Evolutionary conservation across 2,113 vertebrate species (phyloP), one percentile per base, ranked within the genome.

Genomic region (Progne subis): DNA sequence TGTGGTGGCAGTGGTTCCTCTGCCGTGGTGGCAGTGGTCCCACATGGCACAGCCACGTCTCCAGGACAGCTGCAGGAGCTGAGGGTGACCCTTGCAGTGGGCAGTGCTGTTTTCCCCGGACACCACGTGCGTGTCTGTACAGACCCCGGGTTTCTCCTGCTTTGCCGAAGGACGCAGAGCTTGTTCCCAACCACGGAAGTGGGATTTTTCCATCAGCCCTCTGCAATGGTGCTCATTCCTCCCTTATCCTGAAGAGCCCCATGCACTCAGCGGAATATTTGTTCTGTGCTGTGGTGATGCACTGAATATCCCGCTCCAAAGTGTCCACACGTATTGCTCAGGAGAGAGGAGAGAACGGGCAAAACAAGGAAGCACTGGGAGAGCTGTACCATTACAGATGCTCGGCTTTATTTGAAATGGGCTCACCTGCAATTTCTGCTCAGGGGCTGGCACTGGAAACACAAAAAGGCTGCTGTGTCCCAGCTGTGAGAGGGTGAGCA

Each of bases 21-120:
- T 37, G 37, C 37, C 37, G 37, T 37, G 37, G 37, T 46, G 57
- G 19, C 59, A 18, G 6, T 4, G 31, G 11, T 67, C 37, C 68
- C 20, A 52, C 24, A 2, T 0, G 6, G 53, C 57, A 47, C 31
- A 20, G 46, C 19, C 12, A 0, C 0, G 4, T 19, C 44, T n/a
- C 10, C 0, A 25, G 39, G 17, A 21, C 37, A 68, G 69, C 65
- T 56, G 50, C 28, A 11, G 52, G 39, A 61, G 26, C 1, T 3
- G 17, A 41, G 26, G 13, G 23, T n/a, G 32, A 20, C 49, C 52
- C 39, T 24, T 28, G 34, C 25, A 44, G 25, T 0, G 11, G 47
- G 14, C 59, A 37, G 31, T 0, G 0, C 46, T 41, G 25, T 31
- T 64, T 26, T 46, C 34, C 37, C 81, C 18, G 52, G 20, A 39